Evolutionary conservation across 2,797 vertebrate species (phyloP).

Genomic region (Ctenosaura bakeri): DNA sequence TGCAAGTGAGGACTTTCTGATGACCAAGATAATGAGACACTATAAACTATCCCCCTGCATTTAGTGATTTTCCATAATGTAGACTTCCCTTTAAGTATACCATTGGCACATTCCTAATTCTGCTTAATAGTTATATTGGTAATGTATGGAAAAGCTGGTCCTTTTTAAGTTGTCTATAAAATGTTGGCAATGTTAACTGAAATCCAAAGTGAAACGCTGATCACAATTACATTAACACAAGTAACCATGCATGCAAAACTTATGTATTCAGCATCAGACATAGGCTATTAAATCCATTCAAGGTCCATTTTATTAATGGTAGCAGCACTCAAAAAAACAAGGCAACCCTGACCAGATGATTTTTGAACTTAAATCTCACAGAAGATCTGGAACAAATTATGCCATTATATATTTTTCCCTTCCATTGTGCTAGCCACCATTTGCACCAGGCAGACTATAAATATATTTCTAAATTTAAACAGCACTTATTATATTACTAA

Average conservation of each 20-base stretch:
- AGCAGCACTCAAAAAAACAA: not conserved
- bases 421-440: not conserved
- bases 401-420: not conserved
- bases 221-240: conserved; percentile 24
- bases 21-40: conserved; percentile 32
- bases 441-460: not conserved
- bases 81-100: not conserved
- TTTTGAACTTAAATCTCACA: conserved; percentile 16
- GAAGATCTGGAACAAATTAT: not conserved
- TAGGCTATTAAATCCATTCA: conserved; percentile 11
- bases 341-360: conserved; percentile 31
- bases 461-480: conserved; percentile 6
- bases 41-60: conserved; percentile 25
- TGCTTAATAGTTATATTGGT: conserved; percentile 23
- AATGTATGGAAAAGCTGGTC: conserved; percentile 19
- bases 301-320: not conserved
- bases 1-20: conserved; percentile 19
- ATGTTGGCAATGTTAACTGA: conserved; percentile 29
- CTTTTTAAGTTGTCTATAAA: conserved; percentile 44
- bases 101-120: conserved; percentile 14
- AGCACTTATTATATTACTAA: conserved; percentile 19
- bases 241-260: fast-evolving
- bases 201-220: conserved; percentile 34
- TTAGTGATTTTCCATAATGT: conserved; percentile 8
- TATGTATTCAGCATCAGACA: not conserved